phyloP scores from a whole-genome alignment of 2,113 vertebrate species.

The Spheniscus mendiculus region DNA sequence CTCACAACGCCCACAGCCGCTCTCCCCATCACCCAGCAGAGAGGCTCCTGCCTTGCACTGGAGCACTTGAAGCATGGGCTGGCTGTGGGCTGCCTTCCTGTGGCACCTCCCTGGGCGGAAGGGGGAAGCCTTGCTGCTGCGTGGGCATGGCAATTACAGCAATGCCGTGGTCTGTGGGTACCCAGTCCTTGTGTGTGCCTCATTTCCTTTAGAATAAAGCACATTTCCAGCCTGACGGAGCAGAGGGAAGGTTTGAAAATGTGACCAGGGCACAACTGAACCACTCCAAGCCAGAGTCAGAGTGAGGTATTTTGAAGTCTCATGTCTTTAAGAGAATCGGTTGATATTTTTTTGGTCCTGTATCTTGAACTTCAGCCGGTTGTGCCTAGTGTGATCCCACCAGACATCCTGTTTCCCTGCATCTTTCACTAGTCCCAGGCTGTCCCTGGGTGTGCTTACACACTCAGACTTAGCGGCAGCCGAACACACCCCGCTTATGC shows the following conservation, averaged over 20 bases:
- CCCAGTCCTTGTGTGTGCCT: background rate
- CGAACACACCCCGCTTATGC: accelerated
- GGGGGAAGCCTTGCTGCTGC: background rate
- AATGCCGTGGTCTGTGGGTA: background rate
- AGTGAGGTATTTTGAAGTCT: background rate
- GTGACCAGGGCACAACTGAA: background rate
- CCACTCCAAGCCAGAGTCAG: background rate
- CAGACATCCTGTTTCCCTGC: background rate
- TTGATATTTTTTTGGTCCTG: background rate
- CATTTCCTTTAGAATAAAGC: background rate
- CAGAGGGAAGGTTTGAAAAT: background rate
- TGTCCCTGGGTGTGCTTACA: background rate
- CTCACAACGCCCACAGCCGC: background rate
- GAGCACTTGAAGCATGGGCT: background rate
- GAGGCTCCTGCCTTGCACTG: background rate
- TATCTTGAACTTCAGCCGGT: background rate
- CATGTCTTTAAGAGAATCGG: background rate
- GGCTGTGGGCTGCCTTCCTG: background rate
- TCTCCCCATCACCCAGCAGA: background rate
- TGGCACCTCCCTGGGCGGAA: accelerated
- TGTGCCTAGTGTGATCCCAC: background rate
- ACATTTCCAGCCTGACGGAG: background rate
- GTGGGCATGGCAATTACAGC: background rate
- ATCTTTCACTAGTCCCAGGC: background rate
- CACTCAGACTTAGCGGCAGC: background rate